These are phyloP conservation scores for Danio rerio DNA, from an alignment of 2,113 vertebrate species.

Conservation along the genomic window DNA sequence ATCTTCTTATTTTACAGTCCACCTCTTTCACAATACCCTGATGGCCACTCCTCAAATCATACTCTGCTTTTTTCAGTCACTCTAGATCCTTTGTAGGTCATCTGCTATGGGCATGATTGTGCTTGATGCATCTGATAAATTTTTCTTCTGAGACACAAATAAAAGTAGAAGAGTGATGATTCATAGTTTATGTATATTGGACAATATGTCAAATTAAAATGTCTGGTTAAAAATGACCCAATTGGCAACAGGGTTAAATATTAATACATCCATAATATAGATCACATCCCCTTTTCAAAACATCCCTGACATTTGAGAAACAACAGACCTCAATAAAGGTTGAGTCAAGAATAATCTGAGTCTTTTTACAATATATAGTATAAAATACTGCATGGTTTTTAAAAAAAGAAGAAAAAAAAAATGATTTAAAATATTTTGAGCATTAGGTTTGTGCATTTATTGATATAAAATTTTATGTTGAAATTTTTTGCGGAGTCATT, in stretches of 20 bases:
- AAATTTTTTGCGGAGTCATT: not conserved
- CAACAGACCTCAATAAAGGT: not conserved
- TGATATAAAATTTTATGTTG: not conserved
- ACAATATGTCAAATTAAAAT: not conserved
- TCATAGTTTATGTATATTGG: too few species aligned
- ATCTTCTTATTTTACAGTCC: not conserved
- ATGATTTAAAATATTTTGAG: not conserved
- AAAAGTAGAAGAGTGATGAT: not conserved
- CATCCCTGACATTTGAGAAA: not conserved
- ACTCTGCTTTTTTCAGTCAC: conserved; percentile 3
- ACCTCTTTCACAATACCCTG: not conserved
- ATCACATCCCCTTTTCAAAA: not conserved
- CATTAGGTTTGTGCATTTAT: not conserved
- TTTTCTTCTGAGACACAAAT: not conserved
- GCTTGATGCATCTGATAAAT: conserved; percentile 1
- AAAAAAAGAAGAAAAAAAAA: too few species aligned
- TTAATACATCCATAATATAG: not conserved
- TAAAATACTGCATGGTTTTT: too few species aligned
- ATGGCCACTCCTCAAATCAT: conserved; percentile 2
- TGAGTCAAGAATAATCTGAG: not conserved
- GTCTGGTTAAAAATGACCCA: not conserved
- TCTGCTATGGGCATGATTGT: not conserved
- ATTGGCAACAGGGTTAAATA: not conserved
- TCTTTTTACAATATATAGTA: not conserved
- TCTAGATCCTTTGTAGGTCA: conserved; percentile 38